Evolutionary conservation across 2,797 vertebrate species (phyloP).

Genomic region (Lacerta bilineata): DNA sequence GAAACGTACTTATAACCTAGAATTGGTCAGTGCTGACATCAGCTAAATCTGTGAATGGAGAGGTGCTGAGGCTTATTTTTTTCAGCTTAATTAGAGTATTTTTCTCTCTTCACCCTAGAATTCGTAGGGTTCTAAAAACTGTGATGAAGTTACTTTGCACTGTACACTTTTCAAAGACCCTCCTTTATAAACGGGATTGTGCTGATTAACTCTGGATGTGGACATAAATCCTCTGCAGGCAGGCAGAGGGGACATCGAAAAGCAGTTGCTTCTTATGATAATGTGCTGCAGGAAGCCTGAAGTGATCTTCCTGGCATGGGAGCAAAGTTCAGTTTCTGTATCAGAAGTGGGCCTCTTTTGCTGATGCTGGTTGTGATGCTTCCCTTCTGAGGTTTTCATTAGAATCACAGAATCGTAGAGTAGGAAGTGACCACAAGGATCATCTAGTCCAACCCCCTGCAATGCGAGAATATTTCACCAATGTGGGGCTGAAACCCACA

Average conservation of each 20-base stretch:
- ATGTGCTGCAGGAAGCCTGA: fast-evolving
- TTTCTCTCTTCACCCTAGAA: not conserved
- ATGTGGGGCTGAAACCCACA: no score
- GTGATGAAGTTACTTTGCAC: not conserved
- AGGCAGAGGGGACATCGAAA: not conserved
- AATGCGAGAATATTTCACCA: no score
- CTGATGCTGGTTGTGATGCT: not conserved
- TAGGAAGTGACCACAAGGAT: no score
- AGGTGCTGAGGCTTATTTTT: not conserved
- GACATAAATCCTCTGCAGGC: constrained; percentile 53
- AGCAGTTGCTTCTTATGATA: constrained; percentile 27
- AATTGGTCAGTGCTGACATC: no score
- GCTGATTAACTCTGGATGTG: constrained; percentile 31
- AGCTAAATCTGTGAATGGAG: not conserved
- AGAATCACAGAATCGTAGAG: no score
- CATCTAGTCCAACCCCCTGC: no score
- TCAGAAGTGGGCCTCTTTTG: not conserved
- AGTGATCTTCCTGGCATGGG: not conserved
- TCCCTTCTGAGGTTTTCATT: not conserved
- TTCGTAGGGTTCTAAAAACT: not conserved
- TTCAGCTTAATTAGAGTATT: not conserved
- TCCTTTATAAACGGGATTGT: not conserved
- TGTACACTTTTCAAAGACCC: not conserved
- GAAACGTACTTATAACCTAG: no score
- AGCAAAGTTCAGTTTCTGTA: not conserved